Percentiles rank a stretch among this genome's conserved stretches.
Conservation (phyloP, 2,797 vertebrate species). For the Kryptopterus vitreolus region DNA sequence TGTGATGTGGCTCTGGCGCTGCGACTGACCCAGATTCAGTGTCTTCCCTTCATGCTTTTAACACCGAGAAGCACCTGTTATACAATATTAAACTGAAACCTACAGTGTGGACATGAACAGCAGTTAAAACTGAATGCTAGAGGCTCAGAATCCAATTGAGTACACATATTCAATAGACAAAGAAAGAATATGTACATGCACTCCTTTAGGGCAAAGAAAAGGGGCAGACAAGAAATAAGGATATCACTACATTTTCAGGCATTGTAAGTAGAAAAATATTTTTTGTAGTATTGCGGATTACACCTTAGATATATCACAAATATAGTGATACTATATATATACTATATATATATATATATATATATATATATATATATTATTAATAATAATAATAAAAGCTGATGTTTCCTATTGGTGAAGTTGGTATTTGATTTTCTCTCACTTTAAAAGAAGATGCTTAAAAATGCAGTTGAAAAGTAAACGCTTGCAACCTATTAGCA, state of each 20-base stretch:
- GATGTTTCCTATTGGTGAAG: background rate
- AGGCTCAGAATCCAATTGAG: conserved; percentile 27
- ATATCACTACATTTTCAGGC: background rate
- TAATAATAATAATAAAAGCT: background rate
- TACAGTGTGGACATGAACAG: conserved; percentile 61
- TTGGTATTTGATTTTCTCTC: background rate
- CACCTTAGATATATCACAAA: background rate
- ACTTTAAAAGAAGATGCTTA: background rate
- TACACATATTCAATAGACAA: conserved; percentile 16
- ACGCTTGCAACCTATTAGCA: background rate
- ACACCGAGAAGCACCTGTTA: conserved; percentile 69
- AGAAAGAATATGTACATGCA: background rate
- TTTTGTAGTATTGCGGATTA: background rate
- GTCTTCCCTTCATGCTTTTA: conserved; percentile 69
- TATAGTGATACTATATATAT: background rate
- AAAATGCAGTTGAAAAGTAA: background rate
- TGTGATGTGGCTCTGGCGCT: conserved; percentile 66
- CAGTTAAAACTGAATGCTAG: conserved; percentile 56
- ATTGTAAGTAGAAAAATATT: background rate
- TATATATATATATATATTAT: too few species aligned
- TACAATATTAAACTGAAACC: conserved; percentile 67
- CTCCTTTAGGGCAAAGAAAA: background rate
- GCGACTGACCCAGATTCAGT: conserved; percentile 79
- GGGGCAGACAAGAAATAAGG: background rate
- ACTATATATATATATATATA: too few species aligned